Conservation (phyloP, 2,797 vertebrate species). For the Ciconia nigra region DNA sequence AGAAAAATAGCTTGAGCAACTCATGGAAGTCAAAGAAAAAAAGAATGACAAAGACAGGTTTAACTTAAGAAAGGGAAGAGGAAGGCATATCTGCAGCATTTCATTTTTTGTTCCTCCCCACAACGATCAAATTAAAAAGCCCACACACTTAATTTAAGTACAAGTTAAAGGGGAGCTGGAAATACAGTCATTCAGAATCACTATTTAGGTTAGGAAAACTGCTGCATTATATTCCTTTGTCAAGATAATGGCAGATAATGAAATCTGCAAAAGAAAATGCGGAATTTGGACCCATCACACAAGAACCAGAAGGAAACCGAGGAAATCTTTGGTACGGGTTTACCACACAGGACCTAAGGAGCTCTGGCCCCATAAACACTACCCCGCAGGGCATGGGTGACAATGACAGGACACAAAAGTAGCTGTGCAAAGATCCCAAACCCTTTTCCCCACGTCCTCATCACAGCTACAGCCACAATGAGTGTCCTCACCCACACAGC, state of each 20-base stretch:
- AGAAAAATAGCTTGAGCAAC: neutral
- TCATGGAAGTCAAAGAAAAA: neutral
- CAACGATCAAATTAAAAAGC: conserved; percentile 19
- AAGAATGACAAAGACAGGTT: neutral
- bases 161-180: conserved; percentile 7
- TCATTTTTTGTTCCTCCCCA: conserved; percentile 8
- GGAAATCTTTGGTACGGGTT: rapidly evolving
- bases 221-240: neutral
- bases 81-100: neutral
- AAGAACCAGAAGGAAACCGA: neutral
- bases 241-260: neutral
- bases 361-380: neutral
- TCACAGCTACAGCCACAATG: neutral
- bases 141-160: conserved; percentile 33
- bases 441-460: rapidly evolving
- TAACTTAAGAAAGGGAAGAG: neutral
- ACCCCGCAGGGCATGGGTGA: rapidly evolving
- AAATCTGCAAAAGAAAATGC: neutral
- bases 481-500: neutral
- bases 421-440: neutral
- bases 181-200: neutral
- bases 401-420: rapidly evolving
- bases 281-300: neutral
- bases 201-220: neutral
- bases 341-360: neutral